Conservation (phyloP, 2,888 invertebrate genomes). For the Alentia gelatinosa region DNA sequence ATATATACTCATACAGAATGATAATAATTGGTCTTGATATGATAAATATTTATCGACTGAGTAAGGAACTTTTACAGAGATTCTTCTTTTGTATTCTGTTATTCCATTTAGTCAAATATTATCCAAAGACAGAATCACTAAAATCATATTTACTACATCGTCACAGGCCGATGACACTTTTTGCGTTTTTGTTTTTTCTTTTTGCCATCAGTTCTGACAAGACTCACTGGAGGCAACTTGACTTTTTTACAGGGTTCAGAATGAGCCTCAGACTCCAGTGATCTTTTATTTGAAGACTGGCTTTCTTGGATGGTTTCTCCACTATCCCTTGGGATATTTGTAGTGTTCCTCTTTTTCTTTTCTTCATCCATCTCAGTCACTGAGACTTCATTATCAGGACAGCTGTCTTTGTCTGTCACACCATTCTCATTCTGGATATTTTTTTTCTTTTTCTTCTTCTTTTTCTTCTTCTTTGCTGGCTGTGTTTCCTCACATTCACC, state of each 20-base stretch:
- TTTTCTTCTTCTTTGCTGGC: not conserved
- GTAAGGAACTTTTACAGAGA: too few species aligned
- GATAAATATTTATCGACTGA: too few species aligned
- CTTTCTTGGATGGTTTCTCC: not conserved
- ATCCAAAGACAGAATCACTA: too few species aligned
- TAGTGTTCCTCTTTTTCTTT: not conserved
- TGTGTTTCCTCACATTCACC: not conserved
- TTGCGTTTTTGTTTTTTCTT: conserved; percentile 8
- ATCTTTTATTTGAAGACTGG: not conserved
- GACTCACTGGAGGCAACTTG: not conserved
- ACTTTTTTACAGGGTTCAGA: not conserved
- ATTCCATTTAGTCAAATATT: too few species aligned
- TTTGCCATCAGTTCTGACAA: not conserved
- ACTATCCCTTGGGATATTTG: not conserved
- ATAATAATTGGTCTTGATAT: too few species aligned
- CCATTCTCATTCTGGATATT: not conserved
- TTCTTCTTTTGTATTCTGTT: too few species aligned
- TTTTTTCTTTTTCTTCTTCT: not conserved
- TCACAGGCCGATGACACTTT: not conserved
- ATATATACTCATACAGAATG: too few species aligned
- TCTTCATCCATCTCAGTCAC: too few species aligned
- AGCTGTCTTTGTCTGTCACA: not conserved
- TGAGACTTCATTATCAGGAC: not conserved
- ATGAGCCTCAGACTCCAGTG: not conserved
- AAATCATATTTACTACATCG: not conserved